A percentile compares a stretch with the other conserved stretches of the same genome.
Conservation (phyloP, 2,113 vertebrate genomes). For the Tamias sibiricus region DNA sequence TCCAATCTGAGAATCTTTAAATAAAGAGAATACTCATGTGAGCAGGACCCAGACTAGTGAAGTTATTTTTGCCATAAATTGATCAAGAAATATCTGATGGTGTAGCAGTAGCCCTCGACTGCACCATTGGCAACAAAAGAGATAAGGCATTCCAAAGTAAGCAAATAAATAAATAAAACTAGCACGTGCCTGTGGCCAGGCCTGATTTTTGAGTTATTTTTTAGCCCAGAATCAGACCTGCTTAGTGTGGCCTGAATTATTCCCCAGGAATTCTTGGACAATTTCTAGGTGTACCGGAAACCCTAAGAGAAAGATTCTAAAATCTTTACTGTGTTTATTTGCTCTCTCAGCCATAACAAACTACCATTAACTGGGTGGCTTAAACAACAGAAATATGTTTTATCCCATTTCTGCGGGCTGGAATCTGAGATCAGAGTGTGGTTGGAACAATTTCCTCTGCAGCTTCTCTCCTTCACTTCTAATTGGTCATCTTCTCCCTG, state of each 20-base stretch:
- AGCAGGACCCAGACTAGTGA: background rate
- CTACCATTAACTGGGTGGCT: background rate
- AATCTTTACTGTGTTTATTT: background rate
- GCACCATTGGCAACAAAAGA: background rate
- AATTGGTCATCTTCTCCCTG: background rate
- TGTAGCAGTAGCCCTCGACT: too few relatives aligned
- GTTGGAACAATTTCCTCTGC: background rate
- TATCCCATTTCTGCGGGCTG: background rate
- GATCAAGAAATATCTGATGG: background rate
- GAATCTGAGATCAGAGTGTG: background rate
- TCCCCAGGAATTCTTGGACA: background rate
- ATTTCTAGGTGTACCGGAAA: background rate
- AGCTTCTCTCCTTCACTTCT: background rate
- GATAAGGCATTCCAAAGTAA: background rate
- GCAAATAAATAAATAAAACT: background rate
- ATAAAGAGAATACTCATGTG: background rate
- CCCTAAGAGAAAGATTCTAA: background rate
- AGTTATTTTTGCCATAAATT: background rate
- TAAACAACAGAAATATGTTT: background rate
- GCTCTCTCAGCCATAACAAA: background rate
- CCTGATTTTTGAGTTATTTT: background rate
- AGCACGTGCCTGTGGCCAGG: background rate
- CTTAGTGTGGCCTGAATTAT: background rate
- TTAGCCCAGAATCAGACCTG: background rate
- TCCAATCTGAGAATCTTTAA: background rate